Conservation (phyloP, 1,140 invertebrate species). For the Coptotermes formosanus region DNA sequence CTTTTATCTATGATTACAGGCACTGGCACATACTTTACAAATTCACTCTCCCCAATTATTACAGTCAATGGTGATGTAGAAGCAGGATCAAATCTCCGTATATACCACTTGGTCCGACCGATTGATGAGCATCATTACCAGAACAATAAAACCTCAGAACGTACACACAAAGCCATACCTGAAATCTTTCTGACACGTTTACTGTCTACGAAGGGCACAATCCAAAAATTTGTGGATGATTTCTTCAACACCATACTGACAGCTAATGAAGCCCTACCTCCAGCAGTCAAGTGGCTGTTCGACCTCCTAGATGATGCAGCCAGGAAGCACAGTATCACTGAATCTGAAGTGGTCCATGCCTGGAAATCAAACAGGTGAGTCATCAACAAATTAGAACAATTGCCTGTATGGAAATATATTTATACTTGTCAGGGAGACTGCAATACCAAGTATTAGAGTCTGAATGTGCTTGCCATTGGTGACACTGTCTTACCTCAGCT, state of each 20-base stretch:
- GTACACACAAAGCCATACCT: conserved; percentile 88
- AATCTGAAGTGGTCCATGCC: conserved; percentile 88
- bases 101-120: conserved; percentile 84
- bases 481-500: not conserved
- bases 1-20: conserved; percentile 39
- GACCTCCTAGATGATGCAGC: conserved; percentile 92
- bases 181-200: conserved; percentile 93
- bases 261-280: conserved; percentile 84
- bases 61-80: conserved; percentile 73
- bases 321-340: conserved; percentile 74
- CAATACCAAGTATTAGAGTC: not conserved
- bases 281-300: conserved; percentile 93
- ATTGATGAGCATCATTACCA: conserved; percentile 63
- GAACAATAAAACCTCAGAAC: conserved; percentile 61
- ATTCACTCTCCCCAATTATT: conserved; percentile 73
- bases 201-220: conserved; percentile 91
- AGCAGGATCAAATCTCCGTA: conserved; percentile 64
- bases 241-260: conserved; percentile 88
- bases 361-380: conserved; percentile 87
- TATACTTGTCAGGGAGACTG: not conserved
- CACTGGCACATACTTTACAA: conserved; percentile 70
- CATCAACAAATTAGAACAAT: not conserved
- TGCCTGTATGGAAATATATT: not conserved
- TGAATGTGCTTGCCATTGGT: not conserved
- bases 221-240: conserved; percentile 96